Base-by-base conservation (phyloP, 2,888 invertebrate species). In the Lycaena phlaeas region DNA sequence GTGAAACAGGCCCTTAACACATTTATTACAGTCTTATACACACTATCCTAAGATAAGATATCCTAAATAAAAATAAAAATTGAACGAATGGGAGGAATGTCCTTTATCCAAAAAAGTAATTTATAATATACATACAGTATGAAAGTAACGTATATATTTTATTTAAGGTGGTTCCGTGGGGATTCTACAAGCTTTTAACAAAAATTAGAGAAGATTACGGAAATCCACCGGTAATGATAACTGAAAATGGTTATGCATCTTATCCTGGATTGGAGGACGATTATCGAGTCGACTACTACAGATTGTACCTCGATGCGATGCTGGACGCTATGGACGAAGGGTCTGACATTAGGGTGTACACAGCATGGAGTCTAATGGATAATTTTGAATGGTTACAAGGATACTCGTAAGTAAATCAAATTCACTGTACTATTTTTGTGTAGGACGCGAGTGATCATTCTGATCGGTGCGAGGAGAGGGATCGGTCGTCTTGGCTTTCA, bases 321-420 rank as follows among this genome's bases (percentile, higher is more conserved):
- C 39, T 75, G 36, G 62, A 72, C 14, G 78, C 81, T 2, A 61
- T 77, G 1, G 62, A 68, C 25, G 73, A 76, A 14, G 69, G 69
- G 0, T 74, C 71, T 27, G 64, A 77, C 44, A 57, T 85, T 5
- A 53, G 49, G 27, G 86, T 77, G 0, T 89, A 88, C 59, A 78
- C 82, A 1, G 76, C 77, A 5, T 88, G 89, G 87, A 86, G 86
- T 28, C 61, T 89, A 1, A 71, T 88, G 66, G 89, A 89, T 52
- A 88, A 87, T 53, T 87, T 89, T 51, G 88, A 89, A 60, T 89
- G 88, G 88, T 48, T 59, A 2, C 42, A 51, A 17, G 88, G 88
- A 30, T 89, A 86, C 54, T 64, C 59, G 74, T 86, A 61, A 72
- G 74, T 60, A 22, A 12, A 15, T 26, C n/a, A 18, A 36, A 14